Evolutionary conservation across 2,113 vertebrate genomes (phyloP), one percentile per base, ranked within the genome.

Genomic region (Grantiella picta): DNA sequence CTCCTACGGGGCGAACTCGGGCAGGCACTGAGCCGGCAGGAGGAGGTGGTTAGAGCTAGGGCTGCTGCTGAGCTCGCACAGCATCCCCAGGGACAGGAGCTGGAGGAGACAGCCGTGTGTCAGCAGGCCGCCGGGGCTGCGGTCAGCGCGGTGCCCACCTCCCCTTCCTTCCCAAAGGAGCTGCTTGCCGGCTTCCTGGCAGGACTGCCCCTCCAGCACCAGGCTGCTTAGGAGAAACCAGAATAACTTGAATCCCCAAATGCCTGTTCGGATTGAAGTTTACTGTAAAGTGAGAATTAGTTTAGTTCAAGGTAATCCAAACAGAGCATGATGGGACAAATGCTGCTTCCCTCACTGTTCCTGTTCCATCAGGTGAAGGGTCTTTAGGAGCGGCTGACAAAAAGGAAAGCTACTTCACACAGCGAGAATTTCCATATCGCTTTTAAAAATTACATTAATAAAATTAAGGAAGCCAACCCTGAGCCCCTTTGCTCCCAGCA

Each of bases 21-120:
- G n/a, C 50, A 53, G 64, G 36, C 36, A 31, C 33, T 3, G 7
- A 35, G 66, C 40, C 24, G 50, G 35, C 49, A 38, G 64, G 35
- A 83, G 70, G 19, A 53, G 82, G 17, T 18, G 50, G 18, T 15
- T 18, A 23, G 22, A 49, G 53, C 53, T 53, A 18, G 38, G 63
- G 23, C 63, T 35, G 36, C 72, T 77, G 35, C 63, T 18, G 49
- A 38, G 17, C 28, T 59, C 23, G 5, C 42, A 13, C 3, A 10
- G 10, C 9, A 2, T 33, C 69, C 45, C 31, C 33, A 2, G 31
- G 19, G 28, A 15, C 23, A 49, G 31, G 28, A 22, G 3, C 13
- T 1, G 22, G 54, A 0, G 2, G 24, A 35, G 17, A n/a, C 21
- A 61, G 4, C 14, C 1, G 1, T 0, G 0, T 7, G 35, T 19